Conservation (phyloP, 2,797 vertebrate species). For the Labeo calbasu region DNA sequence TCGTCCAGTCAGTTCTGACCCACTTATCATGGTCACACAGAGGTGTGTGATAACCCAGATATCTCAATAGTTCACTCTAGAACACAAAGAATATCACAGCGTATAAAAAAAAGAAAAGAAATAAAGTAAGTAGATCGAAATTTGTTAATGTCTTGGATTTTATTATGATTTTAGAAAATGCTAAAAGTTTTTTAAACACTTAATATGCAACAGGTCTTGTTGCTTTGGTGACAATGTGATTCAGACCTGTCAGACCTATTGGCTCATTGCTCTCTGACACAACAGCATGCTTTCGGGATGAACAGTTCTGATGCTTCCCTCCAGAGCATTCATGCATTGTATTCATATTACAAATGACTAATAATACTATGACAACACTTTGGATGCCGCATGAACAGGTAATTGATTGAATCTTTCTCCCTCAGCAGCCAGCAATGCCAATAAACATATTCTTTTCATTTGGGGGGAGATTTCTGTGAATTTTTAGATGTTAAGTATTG, state of each 20-base stretch:
- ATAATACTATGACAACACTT: constrained; percentile 16
- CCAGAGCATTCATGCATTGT: not conserved
- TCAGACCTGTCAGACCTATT: not conserved
- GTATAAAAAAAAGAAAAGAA: not conserved
- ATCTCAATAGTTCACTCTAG: constrained; percentile 45
- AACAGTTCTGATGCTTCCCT: not conserved
- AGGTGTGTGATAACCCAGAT: constrained; percentile 51
- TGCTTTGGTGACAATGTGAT: not conserved
- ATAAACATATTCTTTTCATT: not conserved
- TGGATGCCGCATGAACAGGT: not conserved
- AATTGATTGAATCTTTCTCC: not conserved
- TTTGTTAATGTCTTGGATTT: not conserved
- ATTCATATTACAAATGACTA: not conserved
- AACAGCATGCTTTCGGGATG: constrained; percentile 16
- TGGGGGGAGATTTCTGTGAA: no score
- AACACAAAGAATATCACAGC: constrained; percentile 10
- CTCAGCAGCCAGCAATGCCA: not conserved
- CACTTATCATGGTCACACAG: constrained; percentile 35
- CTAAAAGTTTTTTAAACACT: not conserved
- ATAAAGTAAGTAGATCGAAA: not conserved
- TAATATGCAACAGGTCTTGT: not conserved
- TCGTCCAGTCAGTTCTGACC: constrained; percentile 42
- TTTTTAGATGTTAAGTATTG: not conserved
- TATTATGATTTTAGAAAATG: not conserved
- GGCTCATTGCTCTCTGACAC: not conserved